Evolutionary conservation across 1,140 invertebrate species (phyloP).

Genomic region (Solenopsis invicta): DNA sequence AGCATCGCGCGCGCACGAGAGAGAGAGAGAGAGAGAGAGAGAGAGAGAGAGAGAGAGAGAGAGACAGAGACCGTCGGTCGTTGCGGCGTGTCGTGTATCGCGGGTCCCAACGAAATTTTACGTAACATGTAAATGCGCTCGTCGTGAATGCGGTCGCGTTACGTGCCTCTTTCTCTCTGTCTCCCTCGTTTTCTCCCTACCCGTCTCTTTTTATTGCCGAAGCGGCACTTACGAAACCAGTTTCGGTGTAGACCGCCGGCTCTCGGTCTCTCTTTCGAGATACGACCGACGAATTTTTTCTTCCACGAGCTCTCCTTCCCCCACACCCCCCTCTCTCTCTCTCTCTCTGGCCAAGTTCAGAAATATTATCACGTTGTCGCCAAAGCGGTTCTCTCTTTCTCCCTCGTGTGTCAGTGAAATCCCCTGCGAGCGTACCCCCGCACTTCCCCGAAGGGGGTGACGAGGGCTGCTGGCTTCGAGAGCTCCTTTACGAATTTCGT

Average conservation of each 20-base stretch:
- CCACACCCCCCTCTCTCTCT: neutral
- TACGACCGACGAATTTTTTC: slow-evolving; percentile 46
- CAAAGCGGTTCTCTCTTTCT: slow-evolving; percentile 23
- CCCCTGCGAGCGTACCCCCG: slow-evolving; percentile 51
- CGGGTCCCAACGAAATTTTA: slow-evolving; percentile 55
- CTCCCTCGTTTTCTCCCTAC: slow-evolving; percentile 2
- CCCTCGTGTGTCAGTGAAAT: slow-evolving; percentile 41
- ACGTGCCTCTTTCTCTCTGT: slow-evolving; percentile 37
- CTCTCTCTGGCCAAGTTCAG: slow-evolving; percentile 4
- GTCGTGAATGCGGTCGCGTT: slow-evolving; percentile 57
- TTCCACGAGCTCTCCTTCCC: slow-evolving; percentile 2
- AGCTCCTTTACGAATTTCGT: slow-evolving; percentile 71
- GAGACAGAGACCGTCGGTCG: slow-evolving; percentile 12
- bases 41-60: neutral
- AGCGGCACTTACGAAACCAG: slow-evolving; percentile 61
- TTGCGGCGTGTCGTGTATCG: slow-evolving; percentile 39
- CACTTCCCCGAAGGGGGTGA: neutral
- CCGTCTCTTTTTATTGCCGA: slow-evolving; percentile 53
- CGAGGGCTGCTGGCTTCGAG: slow-evolving; percentile 27
- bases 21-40: neutral
- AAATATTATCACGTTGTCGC: slow-evolving; percentile 68
- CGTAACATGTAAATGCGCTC: slow-evolving; percentile 63
- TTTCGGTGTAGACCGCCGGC: slow-evolving; percentile 50
- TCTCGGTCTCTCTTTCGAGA: slow-evolving; percentile 37
- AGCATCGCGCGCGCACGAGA: neutral